Conservation (phyloP, 1,140 invertebrate species). For the Solen grandis region DNA sequence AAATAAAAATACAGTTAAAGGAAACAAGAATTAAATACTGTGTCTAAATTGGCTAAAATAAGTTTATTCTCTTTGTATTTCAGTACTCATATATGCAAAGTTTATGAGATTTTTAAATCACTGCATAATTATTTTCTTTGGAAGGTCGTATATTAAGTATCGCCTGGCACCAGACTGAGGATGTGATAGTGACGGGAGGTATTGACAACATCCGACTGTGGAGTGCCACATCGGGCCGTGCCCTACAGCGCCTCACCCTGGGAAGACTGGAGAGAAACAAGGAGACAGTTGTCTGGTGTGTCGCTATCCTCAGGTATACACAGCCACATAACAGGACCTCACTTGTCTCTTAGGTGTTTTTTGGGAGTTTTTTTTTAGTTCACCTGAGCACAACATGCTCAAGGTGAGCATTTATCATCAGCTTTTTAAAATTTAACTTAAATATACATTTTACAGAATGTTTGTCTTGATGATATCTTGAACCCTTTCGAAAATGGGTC, state of each 20-base stretch:
- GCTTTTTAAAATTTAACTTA: neutral
- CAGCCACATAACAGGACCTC: no score
- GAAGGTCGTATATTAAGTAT: constrained; percentile 90
- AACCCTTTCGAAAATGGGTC: no score
- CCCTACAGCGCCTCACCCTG: constrained; percentile 89
- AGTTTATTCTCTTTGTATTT: no score
- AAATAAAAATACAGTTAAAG: no score
- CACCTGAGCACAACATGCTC: no score
- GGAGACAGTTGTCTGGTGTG: constrained; percentile 92
- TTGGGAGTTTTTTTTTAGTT: neutral
- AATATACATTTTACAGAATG: neutral
- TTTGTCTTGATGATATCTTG: no score
- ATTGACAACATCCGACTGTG: constrained; percentile 92
- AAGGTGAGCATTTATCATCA: no score
- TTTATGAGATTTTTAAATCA: no score
- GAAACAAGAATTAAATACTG: no score
- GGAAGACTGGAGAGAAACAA: constrained; percentile 82
- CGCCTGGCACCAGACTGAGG: constrained; percentile 90
- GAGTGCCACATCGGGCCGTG: constrained; percentile 91
- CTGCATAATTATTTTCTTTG: neutral
- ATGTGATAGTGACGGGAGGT: constrained; percentile 91
- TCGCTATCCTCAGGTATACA: constrained; percentile 86
- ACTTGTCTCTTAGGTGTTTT: neutral
- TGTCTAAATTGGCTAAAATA: no score
- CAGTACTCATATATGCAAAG: no score